Evolutionary conservation across 1,140 invertebrate species (phyloP).

Genomic region (Lepidurus packardi): DNA sequence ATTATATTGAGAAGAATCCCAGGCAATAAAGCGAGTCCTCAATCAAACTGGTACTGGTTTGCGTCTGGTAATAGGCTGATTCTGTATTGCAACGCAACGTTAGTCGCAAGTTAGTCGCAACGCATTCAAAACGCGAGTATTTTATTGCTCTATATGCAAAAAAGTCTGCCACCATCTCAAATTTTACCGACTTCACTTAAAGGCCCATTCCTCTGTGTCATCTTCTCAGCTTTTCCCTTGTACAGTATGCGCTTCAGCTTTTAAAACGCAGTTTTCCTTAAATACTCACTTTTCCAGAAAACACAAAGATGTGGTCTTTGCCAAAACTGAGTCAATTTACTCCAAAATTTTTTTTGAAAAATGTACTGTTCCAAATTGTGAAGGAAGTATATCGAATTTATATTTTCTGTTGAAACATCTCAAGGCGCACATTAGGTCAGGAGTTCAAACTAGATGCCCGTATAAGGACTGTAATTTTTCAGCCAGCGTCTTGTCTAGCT

Average conservation of each 20-base stretch:
- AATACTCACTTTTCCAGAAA: background rate
- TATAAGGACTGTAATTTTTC: conserved; percentile 1
- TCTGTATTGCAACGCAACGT: background rate
- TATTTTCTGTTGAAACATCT: background rate
- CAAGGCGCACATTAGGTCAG: background rate
- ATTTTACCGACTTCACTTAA: background rate
- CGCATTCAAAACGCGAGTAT: background rate
- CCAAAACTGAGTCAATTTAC: background rate
- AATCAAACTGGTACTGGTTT: no score
- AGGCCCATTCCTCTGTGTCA: background rate
- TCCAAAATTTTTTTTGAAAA: background rate
- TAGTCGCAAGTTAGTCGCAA: no score
- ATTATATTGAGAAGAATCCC: no score
- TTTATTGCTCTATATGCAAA: background rate
- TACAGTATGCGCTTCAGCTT: background rate
- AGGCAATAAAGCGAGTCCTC: no score
- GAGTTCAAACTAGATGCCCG: background rate
- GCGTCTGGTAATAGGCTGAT: no score
- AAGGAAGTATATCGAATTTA: background rate
- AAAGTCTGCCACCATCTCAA: background rate
- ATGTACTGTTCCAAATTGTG: background rate
- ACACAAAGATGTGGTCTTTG: background rate
- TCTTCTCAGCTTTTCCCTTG: background rate
- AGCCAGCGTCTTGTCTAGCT: background rate
- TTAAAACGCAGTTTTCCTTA: background rate